Conservation (phyloP, 2,888 invertebrate species). For the Volucella inflata region DNA sequence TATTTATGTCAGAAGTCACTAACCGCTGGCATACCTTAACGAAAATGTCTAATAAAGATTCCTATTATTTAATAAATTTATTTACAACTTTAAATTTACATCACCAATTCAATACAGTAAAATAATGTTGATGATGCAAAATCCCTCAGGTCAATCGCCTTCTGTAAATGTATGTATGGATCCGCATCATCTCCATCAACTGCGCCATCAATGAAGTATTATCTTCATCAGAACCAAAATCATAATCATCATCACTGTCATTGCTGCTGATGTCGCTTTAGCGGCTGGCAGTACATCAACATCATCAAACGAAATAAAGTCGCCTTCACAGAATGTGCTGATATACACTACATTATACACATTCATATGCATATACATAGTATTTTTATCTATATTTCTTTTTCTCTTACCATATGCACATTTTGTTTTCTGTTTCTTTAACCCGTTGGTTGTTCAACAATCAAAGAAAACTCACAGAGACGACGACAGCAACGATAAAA, state of each 20-base stretch:
- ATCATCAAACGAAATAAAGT: slow-evolving; percentile 68
- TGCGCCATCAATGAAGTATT: slow-evolving; percentile 10
- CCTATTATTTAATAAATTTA: slow-evolving; percentile 5
- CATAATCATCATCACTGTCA: slow-evolving; percentile 29
- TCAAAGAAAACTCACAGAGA: slow-evolving; percentile 28
- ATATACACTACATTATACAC: no score
- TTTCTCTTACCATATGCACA: slow-evolving; percentile 24
- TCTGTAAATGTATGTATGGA: slow-evolving; percentile 38
- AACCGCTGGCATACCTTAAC: slow-evolving; percentile 1
- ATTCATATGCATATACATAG: slow-evolving; percentile 11
- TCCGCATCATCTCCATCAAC: slow-evolving; percentile 18
- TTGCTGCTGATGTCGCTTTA: not conserved
- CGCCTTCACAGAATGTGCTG: not conserved
- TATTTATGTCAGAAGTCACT: slow-evolving; percentile 14
- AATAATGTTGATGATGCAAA: slow-evolving; percentile 51
- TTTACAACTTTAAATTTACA: slow-evolving; percentile 25
- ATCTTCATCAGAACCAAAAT: slow-evolving; percentile 31
- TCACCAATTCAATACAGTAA: not conserved
- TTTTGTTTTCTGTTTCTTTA: not conserved
- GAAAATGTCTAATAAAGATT: not conserved
- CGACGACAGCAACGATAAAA: not conserved
- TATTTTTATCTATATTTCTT: slow-evolving; percentile 19
- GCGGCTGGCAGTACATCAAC: slow-evolving; percentile 48
- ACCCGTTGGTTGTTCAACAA: slow-evolving; percentile 11
- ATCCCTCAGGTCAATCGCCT: slow-evolving; percentile 69